Base-by-base conservation (phyloP, 2,113 vertebrate genomes). In the Okapia johnstoni region DNA sequence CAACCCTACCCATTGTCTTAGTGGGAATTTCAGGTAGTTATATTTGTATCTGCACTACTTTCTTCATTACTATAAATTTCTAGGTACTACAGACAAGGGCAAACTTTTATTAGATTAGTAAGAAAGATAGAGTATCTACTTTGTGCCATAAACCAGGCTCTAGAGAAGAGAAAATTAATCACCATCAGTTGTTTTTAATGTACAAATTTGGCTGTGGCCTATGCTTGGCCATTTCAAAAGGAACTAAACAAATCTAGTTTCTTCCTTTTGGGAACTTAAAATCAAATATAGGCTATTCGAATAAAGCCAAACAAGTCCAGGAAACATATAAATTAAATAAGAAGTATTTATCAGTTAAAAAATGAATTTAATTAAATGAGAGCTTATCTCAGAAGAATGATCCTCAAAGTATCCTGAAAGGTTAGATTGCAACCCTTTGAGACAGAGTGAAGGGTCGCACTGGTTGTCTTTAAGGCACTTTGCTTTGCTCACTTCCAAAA, bases 91-190 rank as follows among this genome's bases (percentile, higher is more conserved):
- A 50, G 61, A 81, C 88, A 90, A 94, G 15, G 19, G 17, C 79
- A 90, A 96, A 76, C 21, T 94, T 96, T 90, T 66, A 85, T 46
- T 93, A 93, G 36, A 70, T 96, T 79, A 95, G 87, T 60, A 81
- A 96, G 19, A 26, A 93, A 96, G 28, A 93, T 7, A 48, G n/a
- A 81, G 6, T 70, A 54, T 88, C 66, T 88, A 48, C 33, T 94
- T 91, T 90, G 57, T 85, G 77, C 79, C 36, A 60, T 88, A 88
- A 88, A 7, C 25, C 83, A 94, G 43, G 2, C 33, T 80, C 48
- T 66, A 76, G 46, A 89, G 63, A 46, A 93, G 36, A 93, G 36
- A 60, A 93, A 93, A 93, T 85, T 84, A 97, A 93, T 88, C 26
- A 55, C n/a, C 55, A 83, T 93, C 80, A 83, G 13, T 79, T 91